Percentiles rank a stretch among this genome's conserved stretches.
Conservation (phyloP, 1,140 invertebrate species). For the Drusus annulatus region DNA sequence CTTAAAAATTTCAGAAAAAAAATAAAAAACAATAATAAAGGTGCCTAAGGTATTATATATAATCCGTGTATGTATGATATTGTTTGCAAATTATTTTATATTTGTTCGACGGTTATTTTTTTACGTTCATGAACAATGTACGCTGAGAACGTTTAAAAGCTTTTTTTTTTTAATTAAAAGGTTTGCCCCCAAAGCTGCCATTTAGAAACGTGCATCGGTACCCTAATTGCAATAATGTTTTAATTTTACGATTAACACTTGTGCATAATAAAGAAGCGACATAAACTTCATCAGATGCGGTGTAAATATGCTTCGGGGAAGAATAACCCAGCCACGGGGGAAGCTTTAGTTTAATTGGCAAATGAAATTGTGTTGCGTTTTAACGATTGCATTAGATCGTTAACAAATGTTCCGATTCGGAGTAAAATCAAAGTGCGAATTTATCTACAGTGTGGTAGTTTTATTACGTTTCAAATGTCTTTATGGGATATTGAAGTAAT, state of each 20-base stretch:
- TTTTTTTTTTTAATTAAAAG: too few relatives aligned
- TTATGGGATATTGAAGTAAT: background rate
- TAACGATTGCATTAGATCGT: slow-evolving; percentile 36
- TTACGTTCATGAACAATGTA: too few relatives aligned
- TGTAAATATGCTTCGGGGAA: slow-evolving; percentile 55
- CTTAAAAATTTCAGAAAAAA: too few relatives aligned
- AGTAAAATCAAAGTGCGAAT: slow-evolving; percentile 11
- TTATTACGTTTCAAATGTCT: slow-evolving; percentile 8
- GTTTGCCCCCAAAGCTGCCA: background rate
- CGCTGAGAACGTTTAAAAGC: too few relatives aligned
- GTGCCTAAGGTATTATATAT: too few relatives aligned
- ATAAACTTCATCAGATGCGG: slow-evolving; percentile 27
- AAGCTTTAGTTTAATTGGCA: slow-evolving; percentile 45
- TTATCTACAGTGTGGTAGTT: background rate
- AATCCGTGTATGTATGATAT: too few relatives aligned
- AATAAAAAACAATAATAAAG: too few relatives aligned
- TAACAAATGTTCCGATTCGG: slow-evolving; percentile 6
- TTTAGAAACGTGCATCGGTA: background rate
- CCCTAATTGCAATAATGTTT: slow-evolving; percentile 55
- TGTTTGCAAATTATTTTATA: too few relatives aligned
- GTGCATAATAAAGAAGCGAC: slow-evolving; percentile 38
- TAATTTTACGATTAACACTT: slow-evolving; percentile 50
- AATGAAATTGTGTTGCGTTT: slow-evolving; percentile 43
- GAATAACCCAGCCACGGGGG: slow-evolving; percentile 27
- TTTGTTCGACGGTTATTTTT: too few relatives aligned